Evolutionary conservation across 2,113 vertebrate species (phyloP).

Genomic region (Lampris megalopsis): DNA sequence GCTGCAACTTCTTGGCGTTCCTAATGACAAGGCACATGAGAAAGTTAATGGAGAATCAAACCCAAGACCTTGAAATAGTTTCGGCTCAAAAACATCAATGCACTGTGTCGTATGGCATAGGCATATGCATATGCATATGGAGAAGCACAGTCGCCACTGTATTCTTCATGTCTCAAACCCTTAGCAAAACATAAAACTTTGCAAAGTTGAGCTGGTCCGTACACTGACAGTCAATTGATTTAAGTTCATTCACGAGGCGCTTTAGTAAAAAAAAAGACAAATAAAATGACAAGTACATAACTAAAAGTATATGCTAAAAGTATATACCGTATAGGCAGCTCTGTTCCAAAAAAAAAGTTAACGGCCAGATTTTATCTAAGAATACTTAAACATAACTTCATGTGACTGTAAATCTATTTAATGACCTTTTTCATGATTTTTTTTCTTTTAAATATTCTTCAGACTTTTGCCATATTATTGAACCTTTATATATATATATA

Average conservation of each 20-base stretch:
- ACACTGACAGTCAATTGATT: not conserved
- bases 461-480: not conserved
- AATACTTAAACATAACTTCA: no score
- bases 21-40: slow-evolving; percentile 81
- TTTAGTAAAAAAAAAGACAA: not conserved
- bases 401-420: not conserved
- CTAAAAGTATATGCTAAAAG: no score
- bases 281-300: no score
- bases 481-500: slow-evolving; percentile 1
- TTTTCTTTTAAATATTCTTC: not conserved
- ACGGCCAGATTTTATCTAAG: no score
- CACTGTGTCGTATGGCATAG: not conserved
- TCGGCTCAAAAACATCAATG: slow-evolving; percentile 53
- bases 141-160: slow-evolving; percentile 1
- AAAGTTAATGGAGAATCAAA: slow-evolving; percentile 74
- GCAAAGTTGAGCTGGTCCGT: not conserved
- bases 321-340: no score
- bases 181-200: slow-evolving; percentile 7
- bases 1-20: slow-evolving; percentile 62
- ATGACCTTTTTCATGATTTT: not conserved
- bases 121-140: not conserved
- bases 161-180: not conserved
- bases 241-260: not conserved
- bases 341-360: not conserved
- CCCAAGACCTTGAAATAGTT: slow-evolving; percentile 71